Percentiles rank a stretch among this genome's conserved stretches.
Conservation (phyloP, 2,888 invertebrate genomes). For the Muschampia plurimacula region DNA sequence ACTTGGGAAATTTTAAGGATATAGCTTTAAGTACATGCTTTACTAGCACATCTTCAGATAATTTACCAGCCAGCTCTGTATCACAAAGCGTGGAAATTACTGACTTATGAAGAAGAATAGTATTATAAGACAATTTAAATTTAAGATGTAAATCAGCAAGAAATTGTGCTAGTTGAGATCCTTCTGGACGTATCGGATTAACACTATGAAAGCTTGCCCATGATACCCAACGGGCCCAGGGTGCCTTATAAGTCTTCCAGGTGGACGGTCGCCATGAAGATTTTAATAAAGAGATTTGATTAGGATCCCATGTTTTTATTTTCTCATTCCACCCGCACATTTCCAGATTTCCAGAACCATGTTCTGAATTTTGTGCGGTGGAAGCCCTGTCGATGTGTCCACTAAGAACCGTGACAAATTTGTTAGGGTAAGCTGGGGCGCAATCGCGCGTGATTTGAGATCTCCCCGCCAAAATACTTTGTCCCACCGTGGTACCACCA, state of each 20-base stretch:
- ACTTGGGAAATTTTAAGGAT: background rate
- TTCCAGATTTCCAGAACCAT: conserved; percentile 33
- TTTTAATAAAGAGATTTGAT: conserved; percentile 2
- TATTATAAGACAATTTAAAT: conserved; percentile 1
- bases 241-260: conserved; percentile 4
- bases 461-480: conserved; percentile 42
- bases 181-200: background rate
- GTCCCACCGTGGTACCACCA: conserved; percentile 46
- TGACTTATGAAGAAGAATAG: background rate
- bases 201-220: background rate
- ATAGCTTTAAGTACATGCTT: background rate
- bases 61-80: conserved; percentile 1
- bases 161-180: conserved; percentile 2
- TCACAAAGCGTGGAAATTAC: conserved; percentile 2
- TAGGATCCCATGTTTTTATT: conserved; percentile 1
- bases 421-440: conserved; percentile 1
- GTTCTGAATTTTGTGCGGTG: conserved; percentile 24
- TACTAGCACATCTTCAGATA: background rate
- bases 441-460: background rate
- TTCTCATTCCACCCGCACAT: conserved; percentile 34
- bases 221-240: background rate
- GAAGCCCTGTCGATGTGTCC: conserved; percentile 28
- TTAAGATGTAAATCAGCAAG: conserved; percentile 6
- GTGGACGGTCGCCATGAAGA: conserved; percentile 6
- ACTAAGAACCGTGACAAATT: conserved; percentile 21